phyloP scores from a whole-genome alignment of 2,888 invertebrate species.

The Acanthopleura granulata region DNA sequence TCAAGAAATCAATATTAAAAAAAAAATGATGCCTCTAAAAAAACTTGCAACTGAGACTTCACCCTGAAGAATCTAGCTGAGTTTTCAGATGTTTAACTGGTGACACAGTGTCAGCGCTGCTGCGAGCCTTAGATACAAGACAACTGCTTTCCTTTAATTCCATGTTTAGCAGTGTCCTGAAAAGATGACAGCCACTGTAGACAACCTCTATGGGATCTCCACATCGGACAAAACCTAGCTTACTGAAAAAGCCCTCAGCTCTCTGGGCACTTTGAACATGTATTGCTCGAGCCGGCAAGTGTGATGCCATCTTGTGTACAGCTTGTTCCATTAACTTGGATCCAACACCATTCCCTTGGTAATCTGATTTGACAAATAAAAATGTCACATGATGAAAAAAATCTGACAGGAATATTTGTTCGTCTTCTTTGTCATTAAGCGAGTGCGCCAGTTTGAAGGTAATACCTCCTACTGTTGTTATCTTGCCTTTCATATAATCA shows the following conservation, averaged over 20 bases:
- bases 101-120: too few relatives aligned
- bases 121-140: background rate
- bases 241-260: constrained; percentile 46
- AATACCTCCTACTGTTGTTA: constrained; percentile 35
- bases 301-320: constrained; percentile 32
- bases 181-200: constrained; percentile 38
- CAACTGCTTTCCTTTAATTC: constrained; percentile 21
- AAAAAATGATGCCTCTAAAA: too few relatives aligned
- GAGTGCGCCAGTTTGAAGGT: constrained; percentile 35
- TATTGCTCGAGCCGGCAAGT: constrained; percentile 31
- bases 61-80: too few relatives aligned
- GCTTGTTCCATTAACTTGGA: constrained; percentile 33
- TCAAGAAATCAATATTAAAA: too few relatives aligned
- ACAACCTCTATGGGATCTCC: constrained; percentile 39
- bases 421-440: constrained; percentile 27
- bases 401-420: constrained; percentile 36
- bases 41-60: too few relatives aligned
- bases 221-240: constrained; percentile 35
- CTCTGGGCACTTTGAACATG: constrained; percentile 43
- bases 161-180: constrained; percentile 42
- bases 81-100: too few relatives aligned
- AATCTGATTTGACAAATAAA: constrained; percentile 44
- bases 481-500: constrained; percentile 25
- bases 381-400: constrained; percentile 45
- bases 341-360: constrained; percentile 40